Evolutionary conservation across 2,797 vertebrate genomes (phyloP).

Genomic region (Chrosomus eos): DNA sequence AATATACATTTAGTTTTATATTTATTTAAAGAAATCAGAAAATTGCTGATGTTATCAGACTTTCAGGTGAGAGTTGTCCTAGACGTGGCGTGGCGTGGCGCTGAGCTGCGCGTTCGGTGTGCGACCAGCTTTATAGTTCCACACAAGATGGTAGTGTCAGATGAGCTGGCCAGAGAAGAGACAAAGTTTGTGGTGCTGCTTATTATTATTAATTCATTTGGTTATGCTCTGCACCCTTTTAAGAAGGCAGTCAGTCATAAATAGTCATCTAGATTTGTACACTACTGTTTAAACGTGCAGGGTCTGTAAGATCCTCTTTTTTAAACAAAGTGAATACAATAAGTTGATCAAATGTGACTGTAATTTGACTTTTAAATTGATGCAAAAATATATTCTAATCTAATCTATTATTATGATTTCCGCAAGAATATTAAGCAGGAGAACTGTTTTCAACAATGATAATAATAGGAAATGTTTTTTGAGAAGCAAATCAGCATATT

Average conservation of each 20-base stretch:
- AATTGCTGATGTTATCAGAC: too few species aligned
- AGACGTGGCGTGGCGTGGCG: too few species aligned
- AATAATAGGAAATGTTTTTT: background rate
- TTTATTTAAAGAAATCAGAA: too few species aligned
- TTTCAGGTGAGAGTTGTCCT: too few species aligned
- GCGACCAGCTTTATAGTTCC: too few species aligned
- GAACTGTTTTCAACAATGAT: background rate
- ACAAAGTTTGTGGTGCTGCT: background rate
- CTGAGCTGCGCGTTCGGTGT: too few species aligned
- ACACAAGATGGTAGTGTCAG: conserved; percentile 13
- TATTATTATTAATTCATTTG: background rate
- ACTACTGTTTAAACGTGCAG: background rate
- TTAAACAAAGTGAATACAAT: background rate
- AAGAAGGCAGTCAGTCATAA: background rate
- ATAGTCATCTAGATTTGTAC: background rate
- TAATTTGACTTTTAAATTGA: background rate
- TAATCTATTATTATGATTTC: background rate
- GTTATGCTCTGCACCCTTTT: background rate
- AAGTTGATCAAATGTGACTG: background rate
- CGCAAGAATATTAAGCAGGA: background rate
- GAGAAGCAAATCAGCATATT: background rate
- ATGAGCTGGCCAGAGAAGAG: conserved; percentile 25
- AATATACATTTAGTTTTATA: too few species aligned
- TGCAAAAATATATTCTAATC: background rate
- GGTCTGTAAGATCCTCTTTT: background rate